Evolutionary conservation across 2,797 vertebrate genomes (phyloP).

Genomic region (Aphelocoma californica): DNA sequence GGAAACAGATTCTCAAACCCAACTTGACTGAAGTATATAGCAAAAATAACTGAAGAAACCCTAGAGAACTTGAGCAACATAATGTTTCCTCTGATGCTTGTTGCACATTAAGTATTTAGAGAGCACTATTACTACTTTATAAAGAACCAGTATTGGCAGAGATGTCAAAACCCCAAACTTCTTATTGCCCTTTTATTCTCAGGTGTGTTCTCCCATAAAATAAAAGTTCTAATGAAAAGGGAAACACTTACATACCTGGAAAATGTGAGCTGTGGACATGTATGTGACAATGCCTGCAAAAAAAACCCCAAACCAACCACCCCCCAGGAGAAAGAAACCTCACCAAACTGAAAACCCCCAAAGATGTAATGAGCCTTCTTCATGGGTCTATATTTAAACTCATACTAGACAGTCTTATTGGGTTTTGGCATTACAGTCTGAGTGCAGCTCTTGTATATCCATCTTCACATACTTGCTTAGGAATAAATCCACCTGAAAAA

Average conservation of each 20-base stretch:
- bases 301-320: rapidly evolving
- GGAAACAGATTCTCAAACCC: neutral
- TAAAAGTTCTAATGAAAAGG: neutral
- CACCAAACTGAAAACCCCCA: rapidly evolving
- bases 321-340: neutral
- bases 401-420: neutral
- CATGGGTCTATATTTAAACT: neutral
- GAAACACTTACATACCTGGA: neutral
- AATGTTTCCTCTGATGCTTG: neutral
- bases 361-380: neutral
- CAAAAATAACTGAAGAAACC: neutral
- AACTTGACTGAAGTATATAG: neutral
- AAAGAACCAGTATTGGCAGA: neutral
- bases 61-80: neutral
- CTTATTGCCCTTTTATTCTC: neutral
- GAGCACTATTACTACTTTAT: neutral
- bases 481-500: neutral
- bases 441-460: rapidly evolving
- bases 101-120: neutral
- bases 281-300: neutral
- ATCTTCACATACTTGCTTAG: neutral
- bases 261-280: neutral
- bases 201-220: neutral
- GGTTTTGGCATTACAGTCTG: neutral
- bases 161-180: neutral